Conservation (phyloP, 2,113 vertebrate species). For the Bubo scandiacus region DNA sequence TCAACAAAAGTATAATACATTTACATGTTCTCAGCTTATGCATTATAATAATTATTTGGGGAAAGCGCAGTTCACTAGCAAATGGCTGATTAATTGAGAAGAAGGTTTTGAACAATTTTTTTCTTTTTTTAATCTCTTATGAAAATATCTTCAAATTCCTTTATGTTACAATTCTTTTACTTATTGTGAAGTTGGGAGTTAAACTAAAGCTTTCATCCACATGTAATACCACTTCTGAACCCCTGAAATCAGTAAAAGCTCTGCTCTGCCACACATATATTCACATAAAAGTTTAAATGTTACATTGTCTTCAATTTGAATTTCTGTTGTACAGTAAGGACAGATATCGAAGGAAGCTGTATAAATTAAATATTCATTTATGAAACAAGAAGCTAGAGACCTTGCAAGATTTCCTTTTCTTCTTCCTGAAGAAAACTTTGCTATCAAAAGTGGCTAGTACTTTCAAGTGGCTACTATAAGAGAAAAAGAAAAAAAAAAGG, state of each 20-base stretch:
- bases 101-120: not conserved
- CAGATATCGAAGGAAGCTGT: not conserved
- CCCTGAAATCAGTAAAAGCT: not conserved
- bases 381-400: not conserved
- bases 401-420: not conserved
- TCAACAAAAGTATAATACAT: not conserved
- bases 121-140: not conserved
- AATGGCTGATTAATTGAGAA: not conserved
- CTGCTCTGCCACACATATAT: not conserved
- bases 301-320: not conserved
- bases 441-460: not conserved
- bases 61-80: not conserved
- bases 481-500: not conserved
- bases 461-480: not conserved
- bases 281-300: not conserved
- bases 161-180: not conserved
- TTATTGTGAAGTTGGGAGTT: not conserved
- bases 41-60: not conserved
- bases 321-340: not conserved
- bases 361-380: not conserved
- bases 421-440: not conserved
- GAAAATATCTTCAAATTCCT: not conserved
- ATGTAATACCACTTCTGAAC: not conserved
- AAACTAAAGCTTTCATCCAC: not conserved
- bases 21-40: not conserved